Evolutionary conservation across 2,888 invertebrate species (phyloP).

Genomic region (Drosophila buzzatii): DNA sequence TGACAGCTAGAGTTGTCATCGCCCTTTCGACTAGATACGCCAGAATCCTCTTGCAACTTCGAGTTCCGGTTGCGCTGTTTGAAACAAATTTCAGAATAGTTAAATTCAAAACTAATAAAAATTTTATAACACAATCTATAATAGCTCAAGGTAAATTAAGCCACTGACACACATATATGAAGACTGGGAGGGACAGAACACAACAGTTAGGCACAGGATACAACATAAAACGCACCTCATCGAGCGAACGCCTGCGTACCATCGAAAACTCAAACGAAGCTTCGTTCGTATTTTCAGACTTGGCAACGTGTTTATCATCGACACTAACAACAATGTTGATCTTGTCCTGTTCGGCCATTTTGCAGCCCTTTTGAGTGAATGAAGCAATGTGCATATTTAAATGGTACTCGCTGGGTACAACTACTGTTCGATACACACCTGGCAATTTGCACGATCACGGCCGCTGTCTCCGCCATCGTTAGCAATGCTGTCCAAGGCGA

Average conservation of each 20-base stretch:
- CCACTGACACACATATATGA: background rate
- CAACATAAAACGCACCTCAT: constrained; percentile 72
- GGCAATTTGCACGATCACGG: constrained; percentile 58
- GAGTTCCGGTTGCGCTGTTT: constrained; percentile 73
- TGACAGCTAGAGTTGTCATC: constrained; percentile 85
- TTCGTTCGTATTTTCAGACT: constrained; percentile 82
- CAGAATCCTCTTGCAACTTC: constrained; percentile 84
- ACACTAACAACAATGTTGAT: constrained; percentile 26
- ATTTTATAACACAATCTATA: too few relatives aligned
- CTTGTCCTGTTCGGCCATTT: constrained; percentile 82
- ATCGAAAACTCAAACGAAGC: constrained; percentile 84
- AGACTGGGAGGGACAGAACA: background rate
- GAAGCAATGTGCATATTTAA: constrained; percentile 32
- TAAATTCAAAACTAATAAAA: background rate
- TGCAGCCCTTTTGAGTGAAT: constrained; percentile 79
- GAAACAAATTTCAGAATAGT: background rate
- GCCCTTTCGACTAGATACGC: constrained; percentile 86
- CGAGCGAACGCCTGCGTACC: constrained; percentile 81
- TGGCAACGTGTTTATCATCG: constrained; percentile 73
- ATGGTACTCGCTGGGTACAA: background rate
- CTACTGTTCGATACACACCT: constrained; percentile 68
- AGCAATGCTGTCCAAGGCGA: constrained; percentile 55
- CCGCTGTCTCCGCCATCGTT: constrained; percentile 17
- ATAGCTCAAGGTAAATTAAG: background rate
- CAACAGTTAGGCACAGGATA: constrained; percentile 11